phyloP scores from a whole-genome alignment of 2,113 vertebrate genomes.

The Gopherus evgoodei region DNA sequence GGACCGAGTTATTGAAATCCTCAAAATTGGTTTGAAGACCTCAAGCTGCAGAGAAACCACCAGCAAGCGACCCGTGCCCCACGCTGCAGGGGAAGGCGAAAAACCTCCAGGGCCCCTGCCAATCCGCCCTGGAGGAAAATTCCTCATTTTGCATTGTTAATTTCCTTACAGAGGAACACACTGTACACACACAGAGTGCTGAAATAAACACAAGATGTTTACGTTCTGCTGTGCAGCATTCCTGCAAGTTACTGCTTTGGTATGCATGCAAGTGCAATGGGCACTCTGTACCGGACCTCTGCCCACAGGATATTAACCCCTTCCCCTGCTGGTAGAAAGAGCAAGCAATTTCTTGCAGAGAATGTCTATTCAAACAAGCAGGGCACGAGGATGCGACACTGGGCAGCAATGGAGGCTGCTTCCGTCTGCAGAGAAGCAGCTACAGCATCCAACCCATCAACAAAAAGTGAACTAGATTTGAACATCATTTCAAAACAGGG shows the following conservation, averaged over 20 bases:
- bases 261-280: constrained; percentile 73
- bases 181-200: constrained; percentile 9
- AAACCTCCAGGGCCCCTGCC: too few relatives aligned
- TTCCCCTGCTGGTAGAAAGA: not conserved
- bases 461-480: not conserved
- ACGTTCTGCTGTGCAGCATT: constrained; percentile 67
- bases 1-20: too few relatives aligned
- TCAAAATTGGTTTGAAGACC: too few relatives aligned
- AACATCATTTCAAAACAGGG: fast-evolving
- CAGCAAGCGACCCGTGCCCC: too few relatives aligned
- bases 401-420: not conserved
- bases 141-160: constrained; percentile 37
- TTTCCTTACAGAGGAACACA: constrained; percentile 24
- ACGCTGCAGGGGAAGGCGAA: too few relatives aligned
- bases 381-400: fast-evolving
- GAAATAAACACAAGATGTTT: constrained; percentile 70
- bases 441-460: fast-evolving
- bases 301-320: constrained; percentile 68
- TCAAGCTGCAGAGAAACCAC: too few relatives aligned
- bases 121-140: too few relatives aligned
- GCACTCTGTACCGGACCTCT: constrained; percentile 61
- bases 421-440: not conserved
- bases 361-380: not conserved
- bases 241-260: constrained; percentile 70
- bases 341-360: not conserved